These are phyloP conservation scores for Agapornis canus DNA, from an alignment of 2,797 vertebrate genomes.

Conservation along the genomic window DNA sequence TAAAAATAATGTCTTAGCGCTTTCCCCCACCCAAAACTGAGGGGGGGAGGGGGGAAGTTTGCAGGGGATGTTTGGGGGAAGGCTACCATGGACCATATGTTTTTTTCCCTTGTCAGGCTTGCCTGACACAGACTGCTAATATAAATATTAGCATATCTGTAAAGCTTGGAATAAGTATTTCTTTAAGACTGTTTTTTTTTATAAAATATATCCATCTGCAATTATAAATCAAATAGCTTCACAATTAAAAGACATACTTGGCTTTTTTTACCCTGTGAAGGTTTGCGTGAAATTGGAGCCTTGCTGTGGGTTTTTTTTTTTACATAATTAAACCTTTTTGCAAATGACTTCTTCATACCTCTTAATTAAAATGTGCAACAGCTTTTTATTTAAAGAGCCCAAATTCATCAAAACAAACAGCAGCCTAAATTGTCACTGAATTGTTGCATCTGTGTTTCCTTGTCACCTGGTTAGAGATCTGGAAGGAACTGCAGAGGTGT, in stretches of 20 bases:
- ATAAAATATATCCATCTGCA: not conserved
- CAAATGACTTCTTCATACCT: conserved; percentile 29
- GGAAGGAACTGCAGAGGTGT: not conserved
- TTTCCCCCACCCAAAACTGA: not conserved
- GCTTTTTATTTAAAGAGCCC: conserved; percentile 14
- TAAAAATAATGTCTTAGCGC: not conserved
- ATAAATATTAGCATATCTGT: not conserved
- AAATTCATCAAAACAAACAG: conserved; percentile 23
- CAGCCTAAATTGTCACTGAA: not conserved
- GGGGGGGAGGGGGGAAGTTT: not conserved
- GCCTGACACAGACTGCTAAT: not conserved
- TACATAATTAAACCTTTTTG: conserved; percentile 14
- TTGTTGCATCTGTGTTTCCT: not conserved
- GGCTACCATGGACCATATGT: not conserved
- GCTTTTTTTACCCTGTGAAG: conserved; percentile 2
- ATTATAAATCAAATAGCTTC: conserved; percentile 29
- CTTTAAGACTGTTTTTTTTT: not conserved
- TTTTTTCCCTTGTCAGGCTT: not conserved
- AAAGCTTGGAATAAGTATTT: not conserved
- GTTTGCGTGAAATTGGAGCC: conserved; percentile 32
- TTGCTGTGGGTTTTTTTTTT: not conserved
- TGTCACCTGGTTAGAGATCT: not conserved
- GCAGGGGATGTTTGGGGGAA: not conserved
- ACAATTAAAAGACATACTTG: conserved; percentile 21
- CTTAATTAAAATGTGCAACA: conserved; percentile 42